Evolutionary conservation across 2,113 vertebrate genomes (phyloP).

Genomic region (Sinocyclocheilus anophthalmus): DNA sequence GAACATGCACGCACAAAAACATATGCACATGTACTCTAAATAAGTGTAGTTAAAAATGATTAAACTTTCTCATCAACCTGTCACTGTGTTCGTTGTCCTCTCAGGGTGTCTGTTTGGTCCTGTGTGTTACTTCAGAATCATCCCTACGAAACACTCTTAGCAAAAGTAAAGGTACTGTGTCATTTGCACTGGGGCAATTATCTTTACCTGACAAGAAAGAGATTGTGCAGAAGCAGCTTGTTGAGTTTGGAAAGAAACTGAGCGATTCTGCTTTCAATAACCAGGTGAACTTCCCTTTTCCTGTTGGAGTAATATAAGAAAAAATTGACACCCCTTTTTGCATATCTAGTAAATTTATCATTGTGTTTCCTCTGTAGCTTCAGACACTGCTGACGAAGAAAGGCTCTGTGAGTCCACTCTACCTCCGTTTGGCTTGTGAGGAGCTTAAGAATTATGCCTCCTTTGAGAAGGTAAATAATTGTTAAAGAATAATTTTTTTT

Average conservation of each 20-base stretch:
- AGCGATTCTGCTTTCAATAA: slow-evolving; percentile 89
- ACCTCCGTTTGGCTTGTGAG: slow-evolving; percentile 83
- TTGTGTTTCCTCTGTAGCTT: slow-evolving; percentile 72
- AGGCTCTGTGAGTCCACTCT: slow-evolving; percentile 81
- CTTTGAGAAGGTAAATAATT: slow-evolving; percentile 80
- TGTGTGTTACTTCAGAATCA: slow-evolving; percentile 75
- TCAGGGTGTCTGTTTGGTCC: slow-evolving; percentile 81
- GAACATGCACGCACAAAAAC: not conserved
- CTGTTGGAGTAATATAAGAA: not conserved
- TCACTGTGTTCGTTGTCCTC: not conserved
- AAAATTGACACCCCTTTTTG: not conserved
- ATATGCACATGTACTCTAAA: not conserved
- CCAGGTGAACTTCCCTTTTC: slow-evolving; percentile 73
- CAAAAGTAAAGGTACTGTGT: slow-evolving; percentile 64
- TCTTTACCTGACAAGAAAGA: slow-evolving; percentile 74
- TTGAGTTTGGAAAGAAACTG: slow-evolving; percentile 84
- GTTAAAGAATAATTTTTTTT: not conserved
- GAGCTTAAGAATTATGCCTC: slow-evolving; percentile 83
- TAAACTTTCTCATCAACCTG: not conserved
- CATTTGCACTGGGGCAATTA: slow-evolving; percentile 76
- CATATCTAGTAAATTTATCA: not conserved
- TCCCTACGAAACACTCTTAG: slow-evolving; percentile 72
- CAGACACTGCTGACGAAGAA: slow-evolving; percentile 82
- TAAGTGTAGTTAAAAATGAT: not conserved
- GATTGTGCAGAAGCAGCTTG: slow-evolving; percentile 80